Base-by-base conservation (phyloP, 2,888 invertebrate species). In the Hecatera dysodea region DNA sequence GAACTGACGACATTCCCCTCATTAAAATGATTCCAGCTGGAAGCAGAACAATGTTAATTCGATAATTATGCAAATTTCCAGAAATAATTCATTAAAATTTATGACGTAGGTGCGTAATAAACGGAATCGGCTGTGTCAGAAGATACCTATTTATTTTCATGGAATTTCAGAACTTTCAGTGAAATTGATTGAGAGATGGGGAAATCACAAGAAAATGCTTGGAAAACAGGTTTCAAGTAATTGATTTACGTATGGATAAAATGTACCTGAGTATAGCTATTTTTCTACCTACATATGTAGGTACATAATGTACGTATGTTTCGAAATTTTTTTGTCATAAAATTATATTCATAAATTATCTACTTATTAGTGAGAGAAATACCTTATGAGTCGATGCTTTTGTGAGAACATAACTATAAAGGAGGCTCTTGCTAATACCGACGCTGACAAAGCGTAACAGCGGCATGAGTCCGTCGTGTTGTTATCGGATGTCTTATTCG, bases 1-100 rank as follows among this genome's bases (percentile, higher is more conserved):
- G 85, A 87, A 86, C 85, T 86, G 85, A 82, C 85, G 87, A 87
- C 85, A 85, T 85, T 87, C 82, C 77, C 83, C 86, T 88, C 88
- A 89, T 90, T 90, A 88, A 89, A 90, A 89, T 88, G 88, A 89
- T 89, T 89, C 87, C 88, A 88, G 86, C 83, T 88, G 88, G 88
- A 90, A 88, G 84, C 89, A 82, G 86, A 86, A 90, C 90, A 90
- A 89, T 90, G 89, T 90, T 91, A 90, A 91, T 90, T 90, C 86
- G 88, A 90, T 89, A 90, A 90, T 90, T 91, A 91, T 90, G 90
- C 85, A 90, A 91, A 91, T 91, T 86, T 79, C 46, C 66, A 79
- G 81, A 87, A 88, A 89, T 90, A 88, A 88, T 88, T 90, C 84
- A 88, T 89, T 87, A 82, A 83, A 86, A 90, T 88, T 88, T 88